Conservation (phyloP, 2,797 vertebrate species). For the Schizopygopsis pylzovi region DNA sequence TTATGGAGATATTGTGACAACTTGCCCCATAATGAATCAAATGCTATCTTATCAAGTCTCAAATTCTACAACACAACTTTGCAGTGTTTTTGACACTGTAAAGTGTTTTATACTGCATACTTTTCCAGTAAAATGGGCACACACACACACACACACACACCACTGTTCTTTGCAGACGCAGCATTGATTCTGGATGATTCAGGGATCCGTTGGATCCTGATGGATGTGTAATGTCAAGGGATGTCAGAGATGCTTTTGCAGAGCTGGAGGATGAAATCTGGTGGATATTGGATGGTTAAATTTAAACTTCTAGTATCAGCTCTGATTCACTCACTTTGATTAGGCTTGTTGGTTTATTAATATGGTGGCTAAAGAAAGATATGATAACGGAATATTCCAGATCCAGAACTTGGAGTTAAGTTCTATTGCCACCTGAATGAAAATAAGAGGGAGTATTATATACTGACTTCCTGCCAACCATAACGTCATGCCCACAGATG, state of each 20-base stretch:
- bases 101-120: not conserved
- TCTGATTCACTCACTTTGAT: not conserved
- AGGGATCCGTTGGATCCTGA: slow-evolving; percentile 15
- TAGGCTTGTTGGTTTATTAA: not conserved
- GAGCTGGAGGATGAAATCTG: slow-evolving; percentile 17
- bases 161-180: not conserved
- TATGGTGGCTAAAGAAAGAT: no score
- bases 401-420: not conserved
- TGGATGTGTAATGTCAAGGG: slow-evolving; percentile 34
- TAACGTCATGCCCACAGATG: slow-evolving; percentile 21
- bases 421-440: not conserved
- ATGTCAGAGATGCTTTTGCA: slow-evolving; percentile 16
- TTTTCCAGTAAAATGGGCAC: slow-evolving; percentile 15
- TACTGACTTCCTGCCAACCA: not conserved
- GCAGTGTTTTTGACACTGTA: not conserved
- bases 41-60: not conserved
- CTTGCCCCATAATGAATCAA: not conserved
- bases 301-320: slow-evolving; percentile 17
- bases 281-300: slow-evolving; percentile 24
- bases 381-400: not conserved
- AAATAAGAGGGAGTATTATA: slow-evolving; percentile 11
- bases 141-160: not conserved
- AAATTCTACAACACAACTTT: not conserved
- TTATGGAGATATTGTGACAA: not conserved
- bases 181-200: slow-evolving; percentile 40